Evolutionary conservation across 2,113 vertebrate species (phyloP).

Genomic region (Rhea americana): DNA sequence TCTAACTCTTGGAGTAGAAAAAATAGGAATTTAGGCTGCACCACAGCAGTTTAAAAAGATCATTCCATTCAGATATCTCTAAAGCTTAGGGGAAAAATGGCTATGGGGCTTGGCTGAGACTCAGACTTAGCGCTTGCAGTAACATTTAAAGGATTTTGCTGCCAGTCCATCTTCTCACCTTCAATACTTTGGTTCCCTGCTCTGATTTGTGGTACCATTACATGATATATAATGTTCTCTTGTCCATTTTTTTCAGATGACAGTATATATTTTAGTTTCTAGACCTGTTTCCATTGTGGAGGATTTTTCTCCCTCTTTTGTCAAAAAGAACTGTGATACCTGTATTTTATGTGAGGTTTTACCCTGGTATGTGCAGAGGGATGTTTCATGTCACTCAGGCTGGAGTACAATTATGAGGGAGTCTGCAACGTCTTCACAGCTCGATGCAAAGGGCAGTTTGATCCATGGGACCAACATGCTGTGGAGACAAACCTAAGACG

Average conservation of each 20-base stretch:
- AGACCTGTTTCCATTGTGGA: neutral
- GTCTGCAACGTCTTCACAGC: neutral
- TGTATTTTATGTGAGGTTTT: neutral
- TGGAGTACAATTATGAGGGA: neutral
- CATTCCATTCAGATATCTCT: neutral
- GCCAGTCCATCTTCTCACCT: neutral
- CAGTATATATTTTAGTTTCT: neutral
- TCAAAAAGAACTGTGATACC: neutral
- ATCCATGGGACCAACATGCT: neutral
- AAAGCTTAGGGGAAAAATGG: neutral
- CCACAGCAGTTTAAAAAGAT: neutral
- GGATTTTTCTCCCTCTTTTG: accelerated
- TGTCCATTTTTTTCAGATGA: neutral
- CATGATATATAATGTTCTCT: neutral
- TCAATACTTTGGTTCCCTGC: neutral
- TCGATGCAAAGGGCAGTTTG: neutral
- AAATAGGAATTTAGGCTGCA: neutral
- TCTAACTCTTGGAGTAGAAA: neutral
- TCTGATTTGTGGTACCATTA: neutral
- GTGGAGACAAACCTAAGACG: neutral
- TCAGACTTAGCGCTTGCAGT: neutral
- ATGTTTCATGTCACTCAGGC: neutral
- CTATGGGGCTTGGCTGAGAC: neutral
- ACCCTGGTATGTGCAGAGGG: neutral
- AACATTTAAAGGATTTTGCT: neutral